A percentile compares a stretch with the other conserved stretches of the same genome.
These are phyloP conservation scores for Plumapathes pennacea DNA, from an alignment of 92 coral and sea anemone species.

Conservation along the genomic window DNA sequence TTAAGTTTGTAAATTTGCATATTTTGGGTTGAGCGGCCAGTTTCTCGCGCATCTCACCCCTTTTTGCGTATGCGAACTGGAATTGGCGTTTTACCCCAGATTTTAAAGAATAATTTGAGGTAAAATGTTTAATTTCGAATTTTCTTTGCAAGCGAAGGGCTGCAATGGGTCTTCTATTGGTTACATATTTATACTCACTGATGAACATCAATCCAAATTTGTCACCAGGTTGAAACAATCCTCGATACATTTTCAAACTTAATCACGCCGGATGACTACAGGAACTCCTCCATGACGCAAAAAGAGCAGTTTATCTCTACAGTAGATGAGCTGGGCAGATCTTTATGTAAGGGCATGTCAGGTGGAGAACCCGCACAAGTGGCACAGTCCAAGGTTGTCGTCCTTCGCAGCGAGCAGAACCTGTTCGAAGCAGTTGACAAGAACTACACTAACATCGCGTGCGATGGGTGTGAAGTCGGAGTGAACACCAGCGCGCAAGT, in stretches of 20 bases:
- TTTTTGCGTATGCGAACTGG: too few relatives aligned
- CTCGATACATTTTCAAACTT: conserved; percentile 41
- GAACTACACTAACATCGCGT: conserved; percentile 46
- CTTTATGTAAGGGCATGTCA: conserved; percentile 71
- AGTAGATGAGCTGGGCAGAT: conserved; percentile 55
- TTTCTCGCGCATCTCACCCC: too few relatives aligned
- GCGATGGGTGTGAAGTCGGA: conserved; percentile 45
- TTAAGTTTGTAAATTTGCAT: too few relatives aligned
- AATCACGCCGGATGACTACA: conserved; percentile 53
- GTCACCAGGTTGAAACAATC: conserved; percentile 61
- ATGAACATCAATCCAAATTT: too few relatives aligned
- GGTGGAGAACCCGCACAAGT: conserved; percentile 56
- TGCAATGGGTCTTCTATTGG: too few relatives aligned
- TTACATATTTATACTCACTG: too few relatives aligned
- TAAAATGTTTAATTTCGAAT: too few relatives aligned
- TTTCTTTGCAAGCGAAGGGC: too few relatives aligned
- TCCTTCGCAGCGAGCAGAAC: conserved; percentile 60
- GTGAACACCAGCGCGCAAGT: conserved; percentile 46
- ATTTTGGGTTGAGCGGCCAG: too few relatives aligned
- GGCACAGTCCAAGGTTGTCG: conserved; percentile 58
- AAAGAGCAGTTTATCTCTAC: conserved; percentile 47
- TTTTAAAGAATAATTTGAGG: too few relatives aligned
- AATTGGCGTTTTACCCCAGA: too few relatives aligned
- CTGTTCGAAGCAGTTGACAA: conserved; percentile 46
- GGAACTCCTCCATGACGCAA: conserved; percentile 40